Percentiles rank a stretch among this genome's conserved stretches.
Conservation (phyloP, 2,797 vertebrate species). For the Bovichtus variegatus region DNA sequence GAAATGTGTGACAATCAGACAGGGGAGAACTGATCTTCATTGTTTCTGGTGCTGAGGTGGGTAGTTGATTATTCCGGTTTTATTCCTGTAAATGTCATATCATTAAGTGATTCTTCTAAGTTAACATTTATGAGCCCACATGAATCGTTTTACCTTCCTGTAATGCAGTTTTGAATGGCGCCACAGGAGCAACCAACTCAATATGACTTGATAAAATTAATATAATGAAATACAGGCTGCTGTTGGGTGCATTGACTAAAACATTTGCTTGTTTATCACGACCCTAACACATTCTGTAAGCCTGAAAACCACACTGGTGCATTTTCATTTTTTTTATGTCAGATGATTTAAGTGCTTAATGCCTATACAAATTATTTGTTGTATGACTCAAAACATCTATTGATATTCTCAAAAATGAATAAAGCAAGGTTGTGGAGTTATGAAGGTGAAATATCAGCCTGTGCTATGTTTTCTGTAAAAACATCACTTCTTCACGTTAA, state of each 20-base stretch:
- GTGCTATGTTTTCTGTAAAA: slow-evolving; percentile 46
- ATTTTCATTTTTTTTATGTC: slow-evolving; percentile 41
- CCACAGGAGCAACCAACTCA: slow-evolving; percentile 15
- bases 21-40: slow-evolving; percentile 56
- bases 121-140: slow-evolving; percentile 43
- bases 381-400: slow-evolving; percentile 60
- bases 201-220: slow-evolving; percentile 1
- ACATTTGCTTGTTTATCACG: slow-evolving; percentile 36
- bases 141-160: slow-evolving; percentile 31
- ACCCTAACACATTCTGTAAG: slow-evolving; percentile 39
- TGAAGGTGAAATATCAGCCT: slow-evolving; percentile 37
- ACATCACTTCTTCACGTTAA: not conserved
- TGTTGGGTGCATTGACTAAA: slow-evolving; percentile 36
- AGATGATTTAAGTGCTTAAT: slow-evolving; percentile 59
- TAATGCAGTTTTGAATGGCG: slow-evolving; percentile 32
- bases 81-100: slow-evolving; percentile 70
- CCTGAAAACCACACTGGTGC: slow-evolving; percentile 50
- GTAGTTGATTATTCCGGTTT: slow-evolving; percentile 48
- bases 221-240: slow-evolving; percentile 28
- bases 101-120: slow-evolving; percentile 38
- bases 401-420: slow-evolving; percentile 60
- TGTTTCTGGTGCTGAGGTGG: slow-evolving; percentile 65
- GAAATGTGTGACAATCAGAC: slow-evolving; percentile 82
- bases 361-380: slow-evolving; percentile 69
- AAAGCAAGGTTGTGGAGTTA: slow-evolving; percentile 55